Conservation (phyloP, 2,113 vertebrate species). For the Myxocyprinus asiaticus region DNA sequence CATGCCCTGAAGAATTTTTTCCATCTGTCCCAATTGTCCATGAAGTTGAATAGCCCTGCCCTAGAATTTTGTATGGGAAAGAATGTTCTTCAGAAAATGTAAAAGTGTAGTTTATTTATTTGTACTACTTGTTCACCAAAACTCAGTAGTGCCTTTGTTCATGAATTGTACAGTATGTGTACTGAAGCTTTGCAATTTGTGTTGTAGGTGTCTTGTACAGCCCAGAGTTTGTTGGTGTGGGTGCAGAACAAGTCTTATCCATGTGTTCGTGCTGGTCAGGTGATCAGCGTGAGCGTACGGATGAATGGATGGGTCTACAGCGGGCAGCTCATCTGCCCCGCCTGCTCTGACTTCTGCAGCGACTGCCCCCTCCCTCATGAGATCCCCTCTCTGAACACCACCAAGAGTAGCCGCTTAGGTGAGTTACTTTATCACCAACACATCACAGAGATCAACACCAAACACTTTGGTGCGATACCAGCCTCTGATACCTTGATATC, state of each 20-base stretch:
- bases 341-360: constrained; percentile 86
- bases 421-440: constrained; percentile 49
- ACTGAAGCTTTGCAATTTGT: constrained; percentile 13
- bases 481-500: no score
- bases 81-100: no score
- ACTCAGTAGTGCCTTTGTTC: not conserved
- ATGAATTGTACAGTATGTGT: not conserved
- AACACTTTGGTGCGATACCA: no score
- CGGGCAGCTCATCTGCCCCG: constrained; percentile 90
- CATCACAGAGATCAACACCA: not conserved
- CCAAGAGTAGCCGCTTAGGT: constrained; percentile 81
- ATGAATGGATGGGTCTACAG: constrained; percentile 86
- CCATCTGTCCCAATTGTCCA: no score
- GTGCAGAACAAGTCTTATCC: constrained; percentile 81
- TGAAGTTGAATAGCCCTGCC: no score
- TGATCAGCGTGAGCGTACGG: constrained; percentile 81
- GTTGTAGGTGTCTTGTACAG: constrained; percentile 83
- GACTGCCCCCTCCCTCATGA: constrained; percentile 84
- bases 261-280: constrained; percentile 82
- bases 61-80: no score
- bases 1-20: no score
- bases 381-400: constrained; percentile 77
- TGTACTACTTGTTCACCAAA: no score
- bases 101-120: no score
- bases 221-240: constrained; percentile 82